Percentiles rank a stretch among this genome's conserved stretches.
These are phyloP conservation scores for Maniola jurtina DNA, from an alignment of 1,140 invertebrate species.

Conservation along the genomic window DNA sequence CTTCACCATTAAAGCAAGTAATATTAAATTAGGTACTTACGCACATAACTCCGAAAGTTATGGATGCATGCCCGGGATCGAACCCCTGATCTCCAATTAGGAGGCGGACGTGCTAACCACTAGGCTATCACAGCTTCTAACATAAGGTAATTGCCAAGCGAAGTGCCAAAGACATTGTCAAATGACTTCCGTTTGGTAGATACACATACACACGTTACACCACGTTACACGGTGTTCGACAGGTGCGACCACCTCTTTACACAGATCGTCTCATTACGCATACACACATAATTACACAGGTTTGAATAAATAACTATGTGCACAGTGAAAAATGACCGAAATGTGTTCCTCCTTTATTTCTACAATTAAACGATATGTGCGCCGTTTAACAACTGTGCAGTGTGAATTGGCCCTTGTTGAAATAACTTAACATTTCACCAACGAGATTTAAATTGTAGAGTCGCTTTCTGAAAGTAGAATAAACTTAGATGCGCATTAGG, in stretches of 20 bases:
- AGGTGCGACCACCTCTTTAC: not conserved
- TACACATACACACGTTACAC: not conserved
- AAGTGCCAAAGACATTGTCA: not conserved
- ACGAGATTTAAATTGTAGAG: constrained; percentile 7
- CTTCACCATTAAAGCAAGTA: no score
- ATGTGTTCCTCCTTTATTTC: constrained; percentile 7
- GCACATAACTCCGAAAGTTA: no score
- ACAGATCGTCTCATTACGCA: constrained; percentile 1
- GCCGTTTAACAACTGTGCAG: not conserved
- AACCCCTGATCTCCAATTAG: no score
- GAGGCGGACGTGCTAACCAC: no score
- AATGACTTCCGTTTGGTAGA: not conserved
- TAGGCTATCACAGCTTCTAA: no score
- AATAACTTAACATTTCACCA: not conserved
- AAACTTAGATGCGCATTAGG: no score
- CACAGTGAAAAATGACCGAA: constrained; percentile 17
- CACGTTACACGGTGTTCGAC: not conserved
- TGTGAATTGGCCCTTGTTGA: not conserved
- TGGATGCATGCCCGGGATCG: no score
- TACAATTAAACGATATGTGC: not conserved
- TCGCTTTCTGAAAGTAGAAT: not conserved
- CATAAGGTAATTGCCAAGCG: not conserved
- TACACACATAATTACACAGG: constrained; percentile 8
- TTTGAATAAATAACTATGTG: not conserved
- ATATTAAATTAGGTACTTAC: no score